Base-by-base conservation (phyloP, 2,113 vertebrate genomes). In the Thamnaconus septentrionalis region DNA sequence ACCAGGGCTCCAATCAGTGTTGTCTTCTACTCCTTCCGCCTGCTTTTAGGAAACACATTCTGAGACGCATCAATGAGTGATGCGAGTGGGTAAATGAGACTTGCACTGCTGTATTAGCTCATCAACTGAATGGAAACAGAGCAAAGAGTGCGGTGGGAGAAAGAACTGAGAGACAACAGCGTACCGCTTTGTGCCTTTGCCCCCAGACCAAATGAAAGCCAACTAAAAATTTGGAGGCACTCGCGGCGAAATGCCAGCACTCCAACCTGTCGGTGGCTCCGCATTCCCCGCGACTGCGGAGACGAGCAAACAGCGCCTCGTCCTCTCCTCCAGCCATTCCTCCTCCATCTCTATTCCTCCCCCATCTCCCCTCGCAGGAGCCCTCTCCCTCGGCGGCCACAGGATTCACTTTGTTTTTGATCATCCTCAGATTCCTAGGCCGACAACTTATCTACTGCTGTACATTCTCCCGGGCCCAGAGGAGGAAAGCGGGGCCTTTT, bases 331-430 rank as follows among this genome's bases (percentile, higher is more conserved):
- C 43, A 44, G 8, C 56, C 18, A 47, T 69, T 60, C 61, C 18
- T 40, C 56, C 59, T n/a, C 9, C 53, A n/a, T 9, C 5, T 5
- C 44, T 18, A 6, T 41, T 5, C 18, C 58, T 53, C 42, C 55
- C 53, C 44, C 40, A 41, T 54, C 56, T 51, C 31, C 59, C 50
- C 76, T 76, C 69, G 43, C 72, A 71, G 75, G 67, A 82, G 68
- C 82, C 48, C 51, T 67, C 66, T 86, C 84, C 83, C 89, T 79
- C 64, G 56, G 81, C 53, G 67, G 83, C 78, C 79, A 74, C 56
- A 53, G 73, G 82, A 87, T 89, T 85, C 80, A 71, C 84, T 87
- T 81, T 81, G 86, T 87, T 88, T 90, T 88, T 88, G 84, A 89
- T 89, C 83, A 86, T 86, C 78, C 82, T 74, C 81, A 83, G 75